Conservation (phyloP, 2,797 vertebrate genomes). For the Hemibagrus guttatus region DNA sequence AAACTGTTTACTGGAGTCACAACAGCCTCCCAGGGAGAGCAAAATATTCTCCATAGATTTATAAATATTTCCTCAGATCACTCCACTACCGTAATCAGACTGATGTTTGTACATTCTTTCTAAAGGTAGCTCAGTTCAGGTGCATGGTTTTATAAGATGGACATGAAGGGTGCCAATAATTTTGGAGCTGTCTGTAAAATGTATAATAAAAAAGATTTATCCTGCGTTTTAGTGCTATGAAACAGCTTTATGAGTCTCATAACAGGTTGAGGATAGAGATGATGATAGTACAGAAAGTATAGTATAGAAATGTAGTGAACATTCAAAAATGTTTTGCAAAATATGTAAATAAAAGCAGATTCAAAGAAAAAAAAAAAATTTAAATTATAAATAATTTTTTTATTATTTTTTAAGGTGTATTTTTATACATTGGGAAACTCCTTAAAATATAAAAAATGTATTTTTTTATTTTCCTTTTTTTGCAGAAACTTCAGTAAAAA, state of each 20-base stretch:
- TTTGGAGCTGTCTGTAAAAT: neutral
- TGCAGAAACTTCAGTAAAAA: neutral
- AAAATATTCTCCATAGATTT: neutral
- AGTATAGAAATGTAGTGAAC: neutral
- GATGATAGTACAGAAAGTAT: neutral
- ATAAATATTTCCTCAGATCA: neutral
- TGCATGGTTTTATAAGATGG: neutral
- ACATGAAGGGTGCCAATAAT: neutral
- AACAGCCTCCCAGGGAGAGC: neutral
- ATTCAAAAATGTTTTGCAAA: neutral
- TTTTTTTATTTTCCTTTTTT: neutral
- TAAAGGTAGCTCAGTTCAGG: neutral
- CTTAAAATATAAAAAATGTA: neutral
- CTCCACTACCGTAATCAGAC: neutral
- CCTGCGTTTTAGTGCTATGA: neutral
- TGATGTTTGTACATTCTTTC: neutral
- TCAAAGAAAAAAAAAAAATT: neutral
- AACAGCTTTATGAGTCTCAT: neutral
- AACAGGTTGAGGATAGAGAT: neutral
- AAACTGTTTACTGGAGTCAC: constrained; percentile 1
- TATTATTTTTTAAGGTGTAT: neutral
- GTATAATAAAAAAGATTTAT: neutral
- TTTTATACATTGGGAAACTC: neutral
- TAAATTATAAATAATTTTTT: no score
- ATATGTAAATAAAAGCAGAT: neutral